Base-by-base conservation (phyloP, 2,888 invertebrate species). In the Harpagoxenus sublaevis region DNA sequence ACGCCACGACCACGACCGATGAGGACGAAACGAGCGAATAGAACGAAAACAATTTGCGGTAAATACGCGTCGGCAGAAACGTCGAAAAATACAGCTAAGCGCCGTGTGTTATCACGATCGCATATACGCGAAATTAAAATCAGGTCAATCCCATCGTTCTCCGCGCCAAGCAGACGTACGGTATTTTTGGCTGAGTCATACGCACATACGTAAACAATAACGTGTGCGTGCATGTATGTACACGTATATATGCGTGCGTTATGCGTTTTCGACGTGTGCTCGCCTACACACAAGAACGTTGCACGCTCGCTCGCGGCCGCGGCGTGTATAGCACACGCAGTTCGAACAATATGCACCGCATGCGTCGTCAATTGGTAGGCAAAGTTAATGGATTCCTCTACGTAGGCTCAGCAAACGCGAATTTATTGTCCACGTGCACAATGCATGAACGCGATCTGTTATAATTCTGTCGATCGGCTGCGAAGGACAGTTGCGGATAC, bases 41-140 rank as follows among this genome's bases (percentile, higher is more conserved):
- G 70, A 68, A 63, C 35, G 39, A 42, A 55, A 70, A 55, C 5
- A 70, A 51, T 74, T 60, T 39, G 39, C 60, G 39, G 28, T 48
- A 70, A 70, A 60, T 45, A 48, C 35, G 39, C 77, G 35, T 53
- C 68, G 57, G 6, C n/a, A 48, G 39, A 62, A n/a, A 4, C 31
- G 23, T 42, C 4, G 66, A 60, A 55, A 62, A 51, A 60, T 65
- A 65, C 87, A 42, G 77, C 90, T 89, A 88, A 90, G 65, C 86
- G 78, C 82, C 62, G 8, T 6, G 35, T 5, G 68, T 70, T 84
- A 85, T 86, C 84, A 83, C 84, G 71, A 84, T 90, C 73, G 88
- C 78, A 68, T 83, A 87, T 87, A 88, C 88, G 88, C 89, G 88
- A 87, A 90, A 92, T 91, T 91, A 89, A 89, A 91, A 92, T 90